Percentiles rank a stretch among this genome's conserved stretches.
These are phyloP conservation scores for Sanderia malayensis DNA, from an alignment of 30 jellyfish, hydroid and myxozoan genomes.

Conservation along the genomic window DNA sequence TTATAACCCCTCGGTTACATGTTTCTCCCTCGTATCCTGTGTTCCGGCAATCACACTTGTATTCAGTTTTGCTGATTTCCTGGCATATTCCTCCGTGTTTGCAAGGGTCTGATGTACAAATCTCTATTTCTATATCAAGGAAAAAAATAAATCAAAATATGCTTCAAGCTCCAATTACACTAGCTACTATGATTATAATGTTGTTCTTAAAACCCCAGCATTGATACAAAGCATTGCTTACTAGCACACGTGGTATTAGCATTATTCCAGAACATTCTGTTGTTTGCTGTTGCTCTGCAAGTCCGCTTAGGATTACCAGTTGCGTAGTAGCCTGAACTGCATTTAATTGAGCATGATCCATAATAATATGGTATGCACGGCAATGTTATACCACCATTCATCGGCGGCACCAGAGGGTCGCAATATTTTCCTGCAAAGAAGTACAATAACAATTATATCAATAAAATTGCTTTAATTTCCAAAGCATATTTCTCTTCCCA, in stretches of 20 bases:
- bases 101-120: constrained; percentile 70
- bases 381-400: constrained; percentile 31
- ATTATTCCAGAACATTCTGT: constrained; percentile 56
- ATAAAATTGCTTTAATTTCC: no score
- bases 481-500: no score
- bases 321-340: constrained; percentile 56
- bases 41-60: constrained; percentile 35
- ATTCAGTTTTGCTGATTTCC: background rate
- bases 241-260: constrained; percentile 46
- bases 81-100: constrained; percentile 48
- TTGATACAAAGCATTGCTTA: no score
- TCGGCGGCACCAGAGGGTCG: constrained; percentile 31
- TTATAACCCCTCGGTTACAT: constrained; percentile 49
- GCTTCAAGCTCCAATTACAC: no score
- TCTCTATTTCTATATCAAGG: constrained; percentile 37
- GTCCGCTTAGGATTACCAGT: constrained; percentile 39
- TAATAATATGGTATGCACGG: constrained; percentile 60
- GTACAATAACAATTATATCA: no score
- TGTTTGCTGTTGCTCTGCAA: constrained; percentile 44
- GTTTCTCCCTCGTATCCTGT: constrained; percentile 54
- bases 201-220: no score
- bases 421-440: constrained; percentile 53
- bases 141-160: no score
- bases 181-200: no score
- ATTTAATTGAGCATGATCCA: constrained; percentile 38